Evolutionary conservation across 2,888 invertebrate genomes (phyloP).

Genomic region (Hemicrepidius hirtus): DNA sequence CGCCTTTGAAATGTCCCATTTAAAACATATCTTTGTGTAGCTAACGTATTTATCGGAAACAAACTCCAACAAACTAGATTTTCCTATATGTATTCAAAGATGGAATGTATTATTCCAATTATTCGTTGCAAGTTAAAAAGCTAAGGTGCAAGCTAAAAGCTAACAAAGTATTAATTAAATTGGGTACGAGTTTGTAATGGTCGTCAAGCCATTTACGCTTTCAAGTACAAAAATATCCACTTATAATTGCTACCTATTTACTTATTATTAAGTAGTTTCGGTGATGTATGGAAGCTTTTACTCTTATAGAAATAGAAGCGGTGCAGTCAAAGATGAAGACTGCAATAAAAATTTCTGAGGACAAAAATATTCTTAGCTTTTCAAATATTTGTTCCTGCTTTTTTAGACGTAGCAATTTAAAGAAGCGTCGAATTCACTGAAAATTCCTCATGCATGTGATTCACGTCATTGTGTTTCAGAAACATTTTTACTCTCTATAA

Average conservation of each 20-base stretch:
- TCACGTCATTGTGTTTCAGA: not conserved
- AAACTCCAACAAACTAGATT: not conserved
- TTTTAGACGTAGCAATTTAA: not conserved
- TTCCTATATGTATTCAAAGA: no score
- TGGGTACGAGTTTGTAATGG: not conserved
- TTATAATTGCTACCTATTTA: conserved; percentile 13
- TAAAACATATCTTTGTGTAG: not conserved
- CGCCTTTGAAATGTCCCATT: not conserved
- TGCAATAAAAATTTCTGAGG: conserved; percentile 8
- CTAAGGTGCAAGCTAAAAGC: no score
- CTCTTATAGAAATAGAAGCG: conserved; percentile 10
- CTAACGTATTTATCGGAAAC: not conserved
- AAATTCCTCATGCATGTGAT: not conserved
- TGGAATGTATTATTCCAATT: no score
- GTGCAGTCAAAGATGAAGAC: not conserved
- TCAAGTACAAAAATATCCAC: conserved; percentile 13
- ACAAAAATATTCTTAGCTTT: conserved; percentile 2
- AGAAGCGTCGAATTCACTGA: not conserved
- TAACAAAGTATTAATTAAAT: not conserved
- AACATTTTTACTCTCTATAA: conserved; percentile 1
- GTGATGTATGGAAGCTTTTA: conserved; percentile 30
- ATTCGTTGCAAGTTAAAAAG: no score
- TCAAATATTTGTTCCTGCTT: conserved; percentile 10
- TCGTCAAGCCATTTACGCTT: not conserved
- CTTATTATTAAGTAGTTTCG: conserved; percentile 19